A percentile compares a stretch with the other conserved stretches of the same genome.
These are phyloP conservation scores for Vollenhovia emeryi DNA, from an alignment of 1,140 invertebrate species.

Conservation along the genomic window DNA sequence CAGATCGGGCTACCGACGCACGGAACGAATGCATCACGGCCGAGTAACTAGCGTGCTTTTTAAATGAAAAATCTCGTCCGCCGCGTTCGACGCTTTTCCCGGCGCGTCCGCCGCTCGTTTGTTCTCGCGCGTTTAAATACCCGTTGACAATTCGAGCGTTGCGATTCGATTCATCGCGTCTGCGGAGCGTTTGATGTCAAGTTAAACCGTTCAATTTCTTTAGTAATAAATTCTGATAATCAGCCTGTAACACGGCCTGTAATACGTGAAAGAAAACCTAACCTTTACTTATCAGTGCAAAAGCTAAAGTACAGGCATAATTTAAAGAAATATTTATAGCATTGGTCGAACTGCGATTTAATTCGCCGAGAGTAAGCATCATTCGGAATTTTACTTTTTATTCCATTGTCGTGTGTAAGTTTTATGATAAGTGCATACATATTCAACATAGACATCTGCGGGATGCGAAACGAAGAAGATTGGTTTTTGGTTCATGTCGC, in stretches of 20 bases:
- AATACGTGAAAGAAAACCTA: no score
- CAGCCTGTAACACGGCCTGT: not conserved
- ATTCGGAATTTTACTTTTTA: no score
- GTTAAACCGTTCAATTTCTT: not conserved
- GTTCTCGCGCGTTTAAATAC: constrained; percentile 34
- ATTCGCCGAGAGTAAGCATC: no score
- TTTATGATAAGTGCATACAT: no score
- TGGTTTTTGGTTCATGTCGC: no score
- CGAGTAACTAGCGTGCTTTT: constrained; percentile 52
- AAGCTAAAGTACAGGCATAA: no score
- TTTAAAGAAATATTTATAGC: no score
- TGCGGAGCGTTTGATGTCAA: not conserved
- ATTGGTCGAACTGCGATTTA: no score
- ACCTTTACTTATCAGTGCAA: no score
- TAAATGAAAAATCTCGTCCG: constrained; percentile 53
- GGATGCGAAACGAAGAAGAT: no score
- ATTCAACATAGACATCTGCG: no score
- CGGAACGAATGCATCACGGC: constrained; percentile 40
- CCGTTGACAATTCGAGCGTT: constrained; percentile 30
- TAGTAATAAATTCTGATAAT: not conserved
- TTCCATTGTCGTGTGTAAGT: no score
- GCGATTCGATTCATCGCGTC: constrained; percentile 34
- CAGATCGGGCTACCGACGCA: constrained; percentile 31
- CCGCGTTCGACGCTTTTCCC: constrained; percentile 13
- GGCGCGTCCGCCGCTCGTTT: constrained; percentile 9